These are phyloP conservation scores for Notodonta dromedarius DNA, from an alignment of 2,888 invertebrate genomes.

Conservation along the genomic window DNA sequence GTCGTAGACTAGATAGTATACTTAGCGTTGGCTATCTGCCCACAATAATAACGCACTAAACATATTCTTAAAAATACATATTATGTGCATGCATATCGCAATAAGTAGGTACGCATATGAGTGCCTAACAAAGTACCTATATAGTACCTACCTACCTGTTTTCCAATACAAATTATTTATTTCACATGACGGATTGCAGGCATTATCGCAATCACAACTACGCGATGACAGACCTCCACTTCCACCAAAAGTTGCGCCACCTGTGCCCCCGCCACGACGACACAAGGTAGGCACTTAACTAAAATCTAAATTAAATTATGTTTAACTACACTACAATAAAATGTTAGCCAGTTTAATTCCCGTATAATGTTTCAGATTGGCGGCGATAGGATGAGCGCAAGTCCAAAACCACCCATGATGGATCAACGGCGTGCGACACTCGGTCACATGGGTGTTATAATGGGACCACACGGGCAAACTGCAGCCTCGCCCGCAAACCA, in stretches of 20 bases:
- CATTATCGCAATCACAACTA: conserved; percentile 63
- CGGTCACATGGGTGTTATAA: conserved; percentile 38
- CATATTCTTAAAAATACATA: conserved; percentile 3
- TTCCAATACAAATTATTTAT: conserved; percentile 9
- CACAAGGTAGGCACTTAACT: conserved; percentile 63
- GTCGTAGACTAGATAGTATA: not conserved
- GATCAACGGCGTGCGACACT: conserved; percentile 65
- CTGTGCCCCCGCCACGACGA: conserved; percentile 79
- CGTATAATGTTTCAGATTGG: conserved; percentile 44
- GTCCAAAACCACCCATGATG: conserved; percentile 60
- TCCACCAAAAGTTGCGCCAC: conserved; percentile 74
- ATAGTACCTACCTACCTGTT: not conserved
- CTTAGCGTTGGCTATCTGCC: conserved; percentile 6
- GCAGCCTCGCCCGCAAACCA: conserved; percentile 39
- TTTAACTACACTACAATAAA: no score
- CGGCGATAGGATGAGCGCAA: conserved; percentile 67
- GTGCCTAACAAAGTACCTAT: no score
- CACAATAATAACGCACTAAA: conserved; percentile 7
- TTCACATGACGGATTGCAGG: conserved; percentile 47
- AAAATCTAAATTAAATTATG: not conserved
- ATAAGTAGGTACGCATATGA: no score
- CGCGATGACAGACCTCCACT: conserved; percentile 77
- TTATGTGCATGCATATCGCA: not conserved
- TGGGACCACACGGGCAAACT: conserved; percentile 25
- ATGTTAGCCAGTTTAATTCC: not conserved